phyloP scores from a whole-genome alignment of 2,797 vertebrate species.

The Yasuhikotakia modesta region DNA sequence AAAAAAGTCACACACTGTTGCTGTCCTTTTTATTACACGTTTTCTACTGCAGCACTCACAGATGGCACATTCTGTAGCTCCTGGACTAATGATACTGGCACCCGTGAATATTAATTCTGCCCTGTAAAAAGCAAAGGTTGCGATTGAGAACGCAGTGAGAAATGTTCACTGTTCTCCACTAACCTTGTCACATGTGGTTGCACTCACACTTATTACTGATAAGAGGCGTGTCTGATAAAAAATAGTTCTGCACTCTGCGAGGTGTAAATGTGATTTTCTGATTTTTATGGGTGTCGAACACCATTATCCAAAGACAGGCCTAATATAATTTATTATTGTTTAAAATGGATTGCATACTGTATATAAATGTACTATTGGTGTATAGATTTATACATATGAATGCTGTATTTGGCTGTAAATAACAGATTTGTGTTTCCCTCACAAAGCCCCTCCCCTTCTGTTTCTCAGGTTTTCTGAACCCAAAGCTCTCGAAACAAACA shows the following conservation, averaged over 20 bases:
- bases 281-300: neutral
- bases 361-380: neutral
- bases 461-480: slow-evolving; percentile 10
- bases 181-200: slow-evolving; percentile 10
- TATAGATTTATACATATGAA: neutral
- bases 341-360: neutral
- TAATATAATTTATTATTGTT: neutral
- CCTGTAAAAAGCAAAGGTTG: slow-evolving; percentile 18
- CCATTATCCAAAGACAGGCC: neutral
- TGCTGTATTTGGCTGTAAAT: neutral
- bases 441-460: neutral
- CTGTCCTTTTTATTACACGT: neutral
- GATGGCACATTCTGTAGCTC: neutral
- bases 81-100: slow-evolving; percentile 33
- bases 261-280: neutral
- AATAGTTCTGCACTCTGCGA: neutral
- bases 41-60: neutral
- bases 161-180: slow-evolving; percentile 19
- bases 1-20: too few species aligned
- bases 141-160: slow-evolving; percentile 2
- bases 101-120: neutral
- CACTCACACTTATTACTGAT: slow-evolving; percentile 12
- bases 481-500: neutral
- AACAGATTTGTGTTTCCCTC: neutral
- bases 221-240: neutral